Evolutionary conservation across 2,888 invertebrate species (phyloP).

Genomic region (Agrotis ipsilon): DNA sequence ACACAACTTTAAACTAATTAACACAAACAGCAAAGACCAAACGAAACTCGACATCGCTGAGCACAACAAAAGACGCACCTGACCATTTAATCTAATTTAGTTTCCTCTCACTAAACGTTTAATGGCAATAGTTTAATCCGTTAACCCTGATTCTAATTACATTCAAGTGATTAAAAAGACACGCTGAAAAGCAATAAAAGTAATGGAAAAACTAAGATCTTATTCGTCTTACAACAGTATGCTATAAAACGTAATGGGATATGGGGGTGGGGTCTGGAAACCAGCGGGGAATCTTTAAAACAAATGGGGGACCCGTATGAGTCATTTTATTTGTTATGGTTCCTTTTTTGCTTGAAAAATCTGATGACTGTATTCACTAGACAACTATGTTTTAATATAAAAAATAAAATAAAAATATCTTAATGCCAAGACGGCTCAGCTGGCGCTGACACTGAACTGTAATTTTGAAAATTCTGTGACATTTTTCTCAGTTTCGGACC

Average conservation of each 20-base stretch:
- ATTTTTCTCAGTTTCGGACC: too few species aligned
- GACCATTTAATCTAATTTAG: slow-evolving; percentile 57
- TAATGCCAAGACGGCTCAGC: too few species aligned
- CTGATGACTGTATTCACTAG: background rate
- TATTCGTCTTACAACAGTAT: slow-evolving; percentile 63
- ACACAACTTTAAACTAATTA: background rate
- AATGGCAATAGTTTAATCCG: slow-evolving; percentile 67
- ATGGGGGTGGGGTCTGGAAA: slow-evolving; percentile 51
- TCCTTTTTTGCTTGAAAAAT: slow-evolving; percentile 4
- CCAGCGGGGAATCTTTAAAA: slow-evolving; percentile 40
- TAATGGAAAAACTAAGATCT: slow-evolving; percentile 82
- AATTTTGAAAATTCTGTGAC: too few species aligned
- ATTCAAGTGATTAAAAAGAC: slow-evolving; percentile 77
- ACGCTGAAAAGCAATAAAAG: slow-evolving; percentile 79
- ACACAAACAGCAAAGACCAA: slow-evolving; percentile 13
- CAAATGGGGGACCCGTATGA: slow-evolving; percentile 12
- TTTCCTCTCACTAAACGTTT: slow-evolving; percentile 66
- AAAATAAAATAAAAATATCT: too few species aligned
- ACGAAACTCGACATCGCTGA: slow-evolving; percentile 1
- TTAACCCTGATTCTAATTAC: slow-evolving; percentile 77
- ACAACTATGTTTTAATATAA: too few species aligned
- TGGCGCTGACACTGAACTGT: too few species aligned
- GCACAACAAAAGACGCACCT: slow-evolving; percentile 38
- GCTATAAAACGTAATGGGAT: slow-evolving; percentile 65
- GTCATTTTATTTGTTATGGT: background rate